Evolutionary conservation across 2,797 vertebrate species (phyloP), one percentile per base, ranked within the genome.

Genomic region (Coilia nasus): DNA sequence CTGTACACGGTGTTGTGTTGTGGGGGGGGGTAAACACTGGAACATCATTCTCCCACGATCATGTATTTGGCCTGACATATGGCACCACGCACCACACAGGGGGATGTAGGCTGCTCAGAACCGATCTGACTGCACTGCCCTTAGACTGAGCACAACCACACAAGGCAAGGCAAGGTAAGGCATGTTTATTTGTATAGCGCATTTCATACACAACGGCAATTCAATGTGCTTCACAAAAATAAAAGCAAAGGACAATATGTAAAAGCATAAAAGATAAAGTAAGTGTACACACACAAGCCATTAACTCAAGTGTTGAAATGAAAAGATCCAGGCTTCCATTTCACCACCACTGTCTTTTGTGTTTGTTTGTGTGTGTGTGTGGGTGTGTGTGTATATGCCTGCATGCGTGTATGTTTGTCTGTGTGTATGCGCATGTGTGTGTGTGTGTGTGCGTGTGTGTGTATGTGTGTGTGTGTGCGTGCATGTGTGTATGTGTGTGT

Each of bases 241-340:
- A n/a, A n/a, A n/a, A n/a, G n/a, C n/a, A n/a, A n/a, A n/a, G n/a
- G n/a, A n/a, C n/a, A n/a, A n/a, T n/a, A n/a, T n/a, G n/a, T n/a
- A n/a, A n/a, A n/a, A n/a, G n/a, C n/a, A n/a, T n/a, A n/a, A n/a
- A n/a, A n/a, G n/a, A n/a, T n/a, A n/a, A n/a, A n/a, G n/a, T n/a
- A n/a, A n/a, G n/a, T n/a, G n/a, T n/a, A n/a, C n/a, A n/a, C n/a
- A n/a, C n/a, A n/a, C n/a, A n/a, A n/a, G 31, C 17, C 71, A 41
- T 78, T 78, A 78, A 21, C 71, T 78, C 71, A 78, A 78, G 71
- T 44, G 35, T 44, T 78, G 71, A 78, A 78, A 44, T 78, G 71
- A 78, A 19, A 41, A 78, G 35, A 78, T 78, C 35, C 35, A 78
- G 35, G 15, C 31, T 41, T 78, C 31, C 31, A 31, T 19, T 44